Conservation (phyloP, 2,113 vertebrate genomes). For the Tyto alba region DNA sequence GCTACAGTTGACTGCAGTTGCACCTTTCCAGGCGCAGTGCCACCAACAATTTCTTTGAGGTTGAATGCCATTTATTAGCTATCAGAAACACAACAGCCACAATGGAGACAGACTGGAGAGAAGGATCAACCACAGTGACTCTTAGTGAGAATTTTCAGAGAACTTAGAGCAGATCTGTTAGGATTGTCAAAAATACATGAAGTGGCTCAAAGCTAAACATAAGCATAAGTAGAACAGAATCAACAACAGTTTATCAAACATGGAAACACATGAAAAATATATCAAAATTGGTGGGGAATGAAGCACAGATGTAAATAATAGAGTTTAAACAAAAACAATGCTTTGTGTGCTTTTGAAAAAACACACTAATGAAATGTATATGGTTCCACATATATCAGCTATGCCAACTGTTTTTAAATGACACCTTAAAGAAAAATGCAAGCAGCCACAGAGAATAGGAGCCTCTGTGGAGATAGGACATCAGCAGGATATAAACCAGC, state of each 20-base stretch:
- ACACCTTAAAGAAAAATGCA: background rate
- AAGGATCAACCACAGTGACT: background rate
- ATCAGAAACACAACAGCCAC: background rate
- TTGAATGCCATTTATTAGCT: background rate
- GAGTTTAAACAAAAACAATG: background rate
- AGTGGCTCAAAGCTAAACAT: background rate
- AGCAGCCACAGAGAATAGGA: background rate
- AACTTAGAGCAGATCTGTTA: background rate
- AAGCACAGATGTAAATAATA: background rate
- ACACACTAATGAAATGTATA: too few relatives aligned
- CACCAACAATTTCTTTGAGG: background rate
- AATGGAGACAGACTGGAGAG: background rate
- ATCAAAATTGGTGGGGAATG: background rate
- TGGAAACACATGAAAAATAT: background rate
- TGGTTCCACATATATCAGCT: background rate
- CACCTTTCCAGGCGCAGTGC: background rate
- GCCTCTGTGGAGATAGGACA: background rate
- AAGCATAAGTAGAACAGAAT: background rate
- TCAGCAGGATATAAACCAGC: background rate
- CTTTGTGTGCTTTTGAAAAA: background rate
- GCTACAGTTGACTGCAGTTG: background rate
- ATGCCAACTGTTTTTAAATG: background rate
- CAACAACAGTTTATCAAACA: background rate
- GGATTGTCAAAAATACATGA: background rate
- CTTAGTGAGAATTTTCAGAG: background rate